Base-by-base conservation (phyloP, 2,113 vertebrate species). In the Tretioscincus oriximinensis region DNA sequence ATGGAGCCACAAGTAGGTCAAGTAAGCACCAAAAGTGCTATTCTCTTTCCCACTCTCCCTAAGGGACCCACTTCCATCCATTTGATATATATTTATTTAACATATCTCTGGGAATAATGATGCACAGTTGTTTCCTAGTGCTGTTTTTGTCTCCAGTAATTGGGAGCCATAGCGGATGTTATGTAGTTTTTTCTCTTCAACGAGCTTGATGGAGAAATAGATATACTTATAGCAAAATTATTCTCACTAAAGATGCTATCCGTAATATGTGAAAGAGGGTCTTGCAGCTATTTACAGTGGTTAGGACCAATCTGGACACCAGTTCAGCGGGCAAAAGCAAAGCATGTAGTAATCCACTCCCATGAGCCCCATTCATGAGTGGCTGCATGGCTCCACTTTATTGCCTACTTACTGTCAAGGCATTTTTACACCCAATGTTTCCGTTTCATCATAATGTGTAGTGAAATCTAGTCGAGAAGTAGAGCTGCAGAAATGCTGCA, bases 71-170 rank as follows among this genome's bases (percentile, higher is more conserved):
- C 69, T 84, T 66, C 70, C 9, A 26, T 29, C 22, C 49, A 66
- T 54, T 81, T 81, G 73, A 12, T 88, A 26, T 76, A 31, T 81
- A 80, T 85, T 82, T 60, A 70, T 49, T 81, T 41, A 49, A 31
- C 76, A 9, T 68, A 67, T 16, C 24, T 69, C 73, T 45, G 66
- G 80, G 84, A 87, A 82, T 76, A 81, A 79, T 49, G 16, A 70
- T n/a, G 6, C 65, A 76, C 12, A 7, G 11, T 49, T 60, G 31
- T 78, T 35, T 31, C 61, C 72, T 4, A 54, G 5, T 10, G 71
- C 29, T 76, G 68, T 81, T 21, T 83, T 35, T 41, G 81, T 22
- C 26, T 79, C 76, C 67, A 67, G 21, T 60, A 84, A 54, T 35
- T 35, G 6, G 63, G 45, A 22, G 21, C 35, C 61, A 76, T 22